phyloP scores from a whole-genome alignment of 2,888 invertebrate species.

The Aleiodes leptofemur region DNA sequence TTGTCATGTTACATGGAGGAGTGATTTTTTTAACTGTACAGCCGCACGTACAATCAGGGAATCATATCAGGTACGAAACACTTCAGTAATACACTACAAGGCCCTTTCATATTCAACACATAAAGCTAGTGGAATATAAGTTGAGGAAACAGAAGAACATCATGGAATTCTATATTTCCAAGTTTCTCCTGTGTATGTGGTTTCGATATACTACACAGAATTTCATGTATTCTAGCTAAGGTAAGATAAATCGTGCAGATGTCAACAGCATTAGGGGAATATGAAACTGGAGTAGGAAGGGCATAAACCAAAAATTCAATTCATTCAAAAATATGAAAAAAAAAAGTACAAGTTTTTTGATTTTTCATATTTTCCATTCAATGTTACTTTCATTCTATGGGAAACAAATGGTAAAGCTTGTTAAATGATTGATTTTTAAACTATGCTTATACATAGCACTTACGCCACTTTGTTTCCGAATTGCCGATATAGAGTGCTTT shows the following conservation, averaged over 20 bases:
- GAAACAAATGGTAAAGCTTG: no score
- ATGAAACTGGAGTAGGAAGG: constrained; percentile 49
- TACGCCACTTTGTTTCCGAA: no score
- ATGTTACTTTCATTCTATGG: no score
- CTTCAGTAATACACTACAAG: not conserved
- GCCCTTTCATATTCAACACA: not conserved
- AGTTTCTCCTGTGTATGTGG: constrained; percentile 9
- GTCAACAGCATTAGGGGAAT: constrained; percentile 67
- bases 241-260: constrained; percentile 70
- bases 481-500: no score
- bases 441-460: no score
- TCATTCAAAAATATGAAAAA: not conserved
- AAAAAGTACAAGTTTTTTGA: no score
- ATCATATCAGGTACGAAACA: constrained; percentile 54
- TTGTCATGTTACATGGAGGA: not conserved
- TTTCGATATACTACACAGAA: constrained; percentile 48
- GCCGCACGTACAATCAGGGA: constrained; percentile 65
- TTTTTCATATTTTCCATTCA: no score
- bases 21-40: constrained; percentile 60
- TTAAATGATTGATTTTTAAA: no score
- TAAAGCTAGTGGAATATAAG: not conserved
- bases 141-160: not conserved
- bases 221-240: constrained; percentile 62
- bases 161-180: not conserved
- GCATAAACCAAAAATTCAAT: constrained; percentile 30